Percentiles rank a stretch among this genome's conserved stretches.
Conservation (phyloP, 1,140 invertebrate genomes). For the Stegodyphus mimosarum region DNA sequence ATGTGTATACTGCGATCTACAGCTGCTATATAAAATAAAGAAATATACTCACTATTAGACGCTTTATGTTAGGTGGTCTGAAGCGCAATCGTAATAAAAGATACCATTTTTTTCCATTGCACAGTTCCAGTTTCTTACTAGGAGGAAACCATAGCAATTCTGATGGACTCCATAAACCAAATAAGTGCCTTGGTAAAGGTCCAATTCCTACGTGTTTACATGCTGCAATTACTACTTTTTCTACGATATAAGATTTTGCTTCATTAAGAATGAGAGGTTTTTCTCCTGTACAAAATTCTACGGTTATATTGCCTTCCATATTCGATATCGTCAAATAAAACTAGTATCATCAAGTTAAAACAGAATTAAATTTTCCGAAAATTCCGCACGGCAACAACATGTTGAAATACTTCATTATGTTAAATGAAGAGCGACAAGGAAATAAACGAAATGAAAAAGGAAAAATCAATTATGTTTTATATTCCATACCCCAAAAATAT, state of each 20-base stretch:
- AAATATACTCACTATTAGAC: conserved; percentile 67
- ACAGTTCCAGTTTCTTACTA: conserved; percentile 71
- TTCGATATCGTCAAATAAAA: neutral
- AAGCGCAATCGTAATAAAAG: conserved; percentile 81
- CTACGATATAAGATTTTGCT: conserved; percentile 66
- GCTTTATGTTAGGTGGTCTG: conserved; percentile 75
- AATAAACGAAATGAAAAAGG: neutral
- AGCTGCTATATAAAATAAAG: neutral
- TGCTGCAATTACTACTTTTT: conserved; percentile 79
- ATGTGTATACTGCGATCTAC: neutral
- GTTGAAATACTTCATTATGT: neutral
- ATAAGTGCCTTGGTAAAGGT: conserved; percentile 80
- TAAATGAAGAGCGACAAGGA: neutral
- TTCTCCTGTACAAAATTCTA: conserved; percentile 44
- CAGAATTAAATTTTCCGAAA: neutral
- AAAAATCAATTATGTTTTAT: neutral
- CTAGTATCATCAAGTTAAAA: neutral
- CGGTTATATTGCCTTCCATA: conserved; percentile 16
- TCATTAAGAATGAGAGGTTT: conserved; percentile 18
- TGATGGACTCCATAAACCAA: conserved; percentile 76
- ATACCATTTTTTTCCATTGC: conserved; percentile 71
- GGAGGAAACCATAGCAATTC: conserved; percentile 76
- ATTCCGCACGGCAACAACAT: neutral
- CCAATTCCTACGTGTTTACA: conserved; percentile 79
- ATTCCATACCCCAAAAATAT: too few relatives aligned